A percentile compares a stretch with the other conserved stretches of the same genome.
Conservation (phyloP, 2,888 invertebrate genomes). For the Pachydiplax longipennis region DNA sequence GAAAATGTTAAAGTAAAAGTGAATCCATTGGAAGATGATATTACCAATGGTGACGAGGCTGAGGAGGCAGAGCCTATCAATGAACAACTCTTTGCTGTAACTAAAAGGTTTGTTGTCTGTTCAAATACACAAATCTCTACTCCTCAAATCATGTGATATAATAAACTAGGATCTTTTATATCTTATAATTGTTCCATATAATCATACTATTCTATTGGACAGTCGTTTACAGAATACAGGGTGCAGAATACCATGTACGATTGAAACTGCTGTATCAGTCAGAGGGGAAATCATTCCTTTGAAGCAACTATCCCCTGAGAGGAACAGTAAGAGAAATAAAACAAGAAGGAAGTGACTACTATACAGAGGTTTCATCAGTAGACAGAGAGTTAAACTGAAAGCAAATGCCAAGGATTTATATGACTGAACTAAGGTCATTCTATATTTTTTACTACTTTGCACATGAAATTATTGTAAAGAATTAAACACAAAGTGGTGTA, state of each 20-base stretch:
- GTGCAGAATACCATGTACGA: constrained; percentile 10
- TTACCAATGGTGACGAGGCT: not conserved
- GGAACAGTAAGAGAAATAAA: constrained; percentile 21
- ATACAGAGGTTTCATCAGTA: constrained; percentile 8
- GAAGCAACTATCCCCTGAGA: constrained; percentile 8
- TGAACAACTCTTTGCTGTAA: constrained; percentile 38
- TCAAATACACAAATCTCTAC: too few species aligned
- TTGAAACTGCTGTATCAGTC: constrained; percentile 25
- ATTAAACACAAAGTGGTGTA: not conserved
- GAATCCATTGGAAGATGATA: constrained; percentile 16
- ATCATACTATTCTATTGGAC: not conserved
- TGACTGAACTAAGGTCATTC: not conserved
- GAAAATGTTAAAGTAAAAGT: constrained; percentile 17
- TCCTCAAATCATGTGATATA: too few species aligned
- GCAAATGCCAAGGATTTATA: constrained; percentile 37
- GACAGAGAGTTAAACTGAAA: constrained; percentile 20
- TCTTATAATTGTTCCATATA: not conserved
- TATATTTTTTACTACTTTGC: not conserved
- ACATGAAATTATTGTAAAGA: not conserved
- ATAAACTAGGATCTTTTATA: too few species aligned
- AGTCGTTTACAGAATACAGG: not conserved
- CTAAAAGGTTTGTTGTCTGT: constrained; percentile 22
- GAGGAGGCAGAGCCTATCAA: constrained; percentile 27
- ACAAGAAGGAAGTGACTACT: constrained; percentile 35
- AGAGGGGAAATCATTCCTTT: constrained; percentile 29